phyloP scores from a whole-genome alignment of 2,797 vertebrate genomes.

The Harpagifer antarcticus region DNA sequence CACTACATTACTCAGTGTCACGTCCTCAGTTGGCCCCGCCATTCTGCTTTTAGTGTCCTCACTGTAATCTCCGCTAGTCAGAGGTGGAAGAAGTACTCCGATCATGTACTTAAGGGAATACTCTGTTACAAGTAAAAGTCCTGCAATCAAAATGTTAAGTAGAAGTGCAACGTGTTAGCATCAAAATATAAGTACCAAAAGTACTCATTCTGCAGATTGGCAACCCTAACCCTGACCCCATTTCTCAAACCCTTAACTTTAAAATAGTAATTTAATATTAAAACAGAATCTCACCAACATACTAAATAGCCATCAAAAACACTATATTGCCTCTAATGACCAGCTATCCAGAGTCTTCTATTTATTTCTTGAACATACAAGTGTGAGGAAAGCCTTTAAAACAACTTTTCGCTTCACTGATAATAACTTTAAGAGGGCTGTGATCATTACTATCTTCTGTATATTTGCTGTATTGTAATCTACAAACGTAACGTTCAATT shows the following conservation, averaged over 20 bases:
- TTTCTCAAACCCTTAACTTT: no score
- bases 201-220: no score
- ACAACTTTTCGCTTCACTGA: no score
- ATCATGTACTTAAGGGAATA: no score
- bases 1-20: slow-evolving; percentile 36
- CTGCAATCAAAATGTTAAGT: no score
- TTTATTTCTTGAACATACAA: neutral
- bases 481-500: slow-evolving; percentile 34
- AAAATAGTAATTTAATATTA: neutral
- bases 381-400: neutral
- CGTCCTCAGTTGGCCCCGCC: slow-evolving; percentile 29
- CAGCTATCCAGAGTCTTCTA: neutral
- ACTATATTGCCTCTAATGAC: neutral
- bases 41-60: slow-evolving; percentile 8
- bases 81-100: no score
- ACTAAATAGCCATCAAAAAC: neutral
- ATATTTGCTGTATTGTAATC: slow-evolving; percentile 23
- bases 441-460: slow-evolving; percentile 1
- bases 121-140: no score
- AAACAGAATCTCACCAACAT: neutral
- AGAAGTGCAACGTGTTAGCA: no score
- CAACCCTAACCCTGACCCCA: no score
- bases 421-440: neutral
- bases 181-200: no score
- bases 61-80: neutral